Percentiles rank a stretch among this genome's conserved stretches.
phyloP scores from a whole-genome alignment of 2,113 vertebrate species.

The Pteruthius melanotis region DNA sequence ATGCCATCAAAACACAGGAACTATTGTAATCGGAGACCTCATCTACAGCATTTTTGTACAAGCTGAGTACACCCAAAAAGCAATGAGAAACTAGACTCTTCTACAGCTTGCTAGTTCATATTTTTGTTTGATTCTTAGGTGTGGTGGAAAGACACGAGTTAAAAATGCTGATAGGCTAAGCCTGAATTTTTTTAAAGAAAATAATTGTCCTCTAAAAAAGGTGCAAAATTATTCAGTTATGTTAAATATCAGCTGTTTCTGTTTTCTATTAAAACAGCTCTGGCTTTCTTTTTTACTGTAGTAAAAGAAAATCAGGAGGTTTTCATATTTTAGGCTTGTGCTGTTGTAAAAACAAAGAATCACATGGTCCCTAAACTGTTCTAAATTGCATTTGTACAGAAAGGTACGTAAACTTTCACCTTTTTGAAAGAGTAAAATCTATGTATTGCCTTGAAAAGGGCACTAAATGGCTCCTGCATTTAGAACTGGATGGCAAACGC shows the following conservation, averaged over 20 bases:
- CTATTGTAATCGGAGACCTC: background rate
- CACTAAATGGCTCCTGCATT: constrained; percentile 25
- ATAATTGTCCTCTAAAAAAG: background rate
- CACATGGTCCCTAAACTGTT: background rate
- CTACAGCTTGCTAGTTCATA: background rate
- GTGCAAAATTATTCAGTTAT: background rate
- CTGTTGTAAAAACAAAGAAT: background rate
- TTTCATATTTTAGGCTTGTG: background rate
- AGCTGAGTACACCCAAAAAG: background rate
- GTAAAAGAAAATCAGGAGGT: background rate
- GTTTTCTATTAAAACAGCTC: background rate
- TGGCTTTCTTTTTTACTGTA: background rate
- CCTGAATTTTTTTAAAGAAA: background rate
- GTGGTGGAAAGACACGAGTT: background rate
- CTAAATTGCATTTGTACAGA: constrained; percentile 24
- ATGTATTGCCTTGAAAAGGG: constrained; percentile 52
- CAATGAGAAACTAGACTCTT: background rate
- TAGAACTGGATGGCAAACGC: background rate
- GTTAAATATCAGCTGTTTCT: background rate
- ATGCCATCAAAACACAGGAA: background rate
- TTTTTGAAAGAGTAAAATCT: constrained; percentile 39
- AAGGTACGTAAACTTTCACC: constrained; percentile 30
- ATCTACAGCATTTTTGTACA: background rate
- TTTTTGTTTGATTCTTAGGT: background rate
- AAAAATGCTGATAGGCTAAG: background rate